Base-by-base conservation (phyloP, 2,113 vertebrate species). In the Phoenicopterus ruber region DNA sequence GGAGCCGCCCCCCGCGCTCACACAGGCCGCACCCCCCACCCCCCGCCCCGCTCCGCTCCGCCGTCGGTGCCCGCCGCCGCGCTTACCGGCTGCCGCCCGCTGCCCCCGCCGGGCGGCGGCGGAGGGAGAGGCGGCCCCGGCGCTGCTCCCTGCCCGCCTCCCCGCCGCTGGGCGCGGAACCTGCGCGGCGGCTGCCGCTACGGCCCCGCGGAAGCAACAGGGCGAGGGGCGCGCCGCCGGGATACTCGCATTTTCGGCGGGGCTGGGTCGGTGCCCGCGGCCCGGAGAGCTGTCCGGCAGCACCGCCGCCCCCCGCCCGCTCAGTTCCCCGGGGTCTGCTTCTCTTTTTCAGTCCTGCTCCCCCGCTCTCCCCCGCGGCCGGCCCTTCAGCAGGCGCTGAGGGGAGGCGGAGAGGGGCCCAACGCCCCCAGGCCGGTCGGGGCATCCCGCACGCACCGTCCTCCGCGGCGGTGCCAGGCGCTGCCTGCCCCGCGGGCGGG, bases 341-440 rank as follows among this genome's bases (percentile, higher is more conserved):
- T 57, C 22, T 31, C 10, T 29, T 40, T 44, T 59, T 52, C 21
- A 7, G 40, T 32, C 49, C 47, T 9, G 28, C 22, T 18, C 36
- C 31, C 28, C 6, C 7, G 17, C 13, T 7, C 13, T 10, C 10
- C 58, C 11, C 46, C 10, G 9, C 42, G 16, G 1, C 28, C 12
- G 65, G 9, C 22, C 80, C n/a, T 2, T 5, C 28, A n/a, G 34
- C 69, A 2, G 6, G 70, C 7, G 19, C 61, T 1, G 52, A 17
- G 50, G 59, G 42, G 44, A 7, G 4, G n/a, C 31, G 2, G 46
- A 0, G 55, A 9, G 2, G 29, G 42, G 20, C 6, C n/a, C 57
- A 0, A 5, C 50, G 2, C 34, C 0, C 36, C 9, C 20, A 25
- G 1, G 20, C 9, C 32, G n/a, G 7, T 8, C 3, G n/a, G 24